Percentiles rank a stretch among this genome's conserved stretches.
phyloP scores from a whole-genome alignment of 1,140 invertebrate species.

The Alviniconcha marisindica region DNA sequence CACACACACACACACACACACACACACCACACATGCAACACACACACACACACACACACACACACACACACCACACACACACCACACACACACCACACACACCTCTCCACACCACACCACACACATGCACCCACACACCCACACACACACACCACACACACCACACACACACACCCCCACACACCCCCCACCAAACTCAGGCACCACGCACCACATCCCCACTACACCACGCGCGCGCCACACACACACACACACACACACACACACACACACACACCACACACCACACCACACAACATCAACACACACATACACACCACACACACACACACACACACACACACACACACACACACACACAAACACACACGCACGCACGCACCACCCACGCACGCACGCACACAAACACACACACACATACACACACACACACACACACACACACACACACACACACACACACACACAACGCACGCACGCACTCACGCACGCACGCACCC shows the following conservation, averaged over 20 bases:
- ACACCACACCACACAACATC: neutral
- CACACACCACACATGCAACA: too few relatives aligned
- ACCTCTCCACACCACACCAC: too few relatives aligned
- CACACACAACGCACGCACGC: neutral
- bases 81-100: too few relatives aligned
- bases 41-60: too few relatives aligned
- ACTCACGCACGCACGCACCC: too few relatives aligned
- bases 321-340: too few relatives aligned
- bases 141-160: neutral
- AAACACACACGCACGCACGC: too few relatives aligned
- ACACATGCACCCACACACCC: too few relatives aligned
- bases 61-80: too few relatives aligned
- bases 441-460: constrained; percentile 8
- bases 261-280: neutral
- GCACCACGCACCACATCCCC: too few relatives aligned
- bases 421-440: neutral
- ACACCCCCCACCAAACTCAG: too few relatives aligned
- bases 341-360: neutral
- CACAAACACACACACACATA: constrained; percentile 1
- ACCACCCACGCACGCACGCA: constrained; percentile 4
- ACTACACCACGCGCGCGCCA: neutral
- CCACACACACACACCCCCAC: neutral
- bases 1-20: neutral
- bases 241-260: neutral
- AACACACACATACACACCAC: neutral